These are phyloP conservation scores for Coturnix japonica DNA, from an alignment of 2,113 vertebrate species.

Conservation along the genomic window DNA sequence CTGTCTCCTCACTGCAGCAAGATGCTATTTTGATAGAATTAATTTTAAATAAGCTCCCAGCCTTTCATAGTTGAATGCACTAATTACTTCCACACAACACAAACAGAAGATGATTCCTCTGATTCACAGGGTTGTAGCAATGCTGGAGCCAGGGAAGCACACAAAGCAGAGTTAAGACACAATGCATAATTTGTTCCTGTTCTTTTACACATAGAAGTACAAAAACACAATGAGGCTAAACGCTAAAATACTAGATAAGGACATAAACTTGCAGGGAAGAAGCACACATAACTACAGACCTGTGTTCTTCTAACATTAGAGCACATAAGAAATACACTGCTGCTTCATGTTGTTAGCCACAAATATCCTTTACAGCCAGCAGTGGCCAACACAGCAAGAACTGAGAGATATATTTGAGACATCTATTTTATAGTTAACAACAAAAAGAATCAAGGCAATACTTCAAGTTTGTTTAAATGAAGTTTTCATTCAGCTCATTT, in stretches of 20 bases:
- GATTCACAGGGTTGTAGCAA: not conserved
- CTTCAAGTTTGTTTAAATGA: not conserved
- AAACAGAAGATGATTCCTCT: not conserved
- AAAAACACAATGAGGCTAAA: not conserved
- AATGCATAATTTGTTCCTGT: not conserved
- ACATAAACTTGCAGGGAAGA: not conserved
- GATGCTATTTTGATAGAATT: slow-evolving; percentile 48
- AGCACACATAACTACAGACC: not conserved
- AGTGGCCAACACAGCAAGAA: not conserved
- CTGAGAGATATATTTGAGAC: not conserved
- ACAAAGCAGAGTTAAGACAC: not conserved
- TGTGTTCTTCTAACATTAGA: not conserved
- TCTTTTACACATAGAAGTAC: not conserved
- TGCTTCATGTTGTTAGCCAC: not conserved
- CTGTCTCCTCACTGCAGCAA: slow-evolving; percentile 20
- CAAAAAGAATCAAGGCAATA: not conserved
- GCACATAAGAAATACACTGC: not conserved
- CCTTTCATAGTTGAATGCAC: slow-evolving; percentile 45
- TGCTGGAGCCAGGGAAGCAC: not conserved
- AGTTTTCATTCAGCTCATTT: not conserved
- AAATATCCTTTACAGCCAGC: not conserved
- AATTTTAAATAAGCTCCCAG: slow-evolving; percentile 66
- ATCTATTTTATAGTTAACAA: not conserved
- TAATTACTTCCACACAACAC: slow-evolving; percentile 56
- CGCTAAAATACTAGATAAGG: not conserved